Percentiles rank a stretch among this genome's conserved stretches.
phyloP scores from a whole-genome alignment of 23 tunicate genomes.

The Styela clava region DNA sequence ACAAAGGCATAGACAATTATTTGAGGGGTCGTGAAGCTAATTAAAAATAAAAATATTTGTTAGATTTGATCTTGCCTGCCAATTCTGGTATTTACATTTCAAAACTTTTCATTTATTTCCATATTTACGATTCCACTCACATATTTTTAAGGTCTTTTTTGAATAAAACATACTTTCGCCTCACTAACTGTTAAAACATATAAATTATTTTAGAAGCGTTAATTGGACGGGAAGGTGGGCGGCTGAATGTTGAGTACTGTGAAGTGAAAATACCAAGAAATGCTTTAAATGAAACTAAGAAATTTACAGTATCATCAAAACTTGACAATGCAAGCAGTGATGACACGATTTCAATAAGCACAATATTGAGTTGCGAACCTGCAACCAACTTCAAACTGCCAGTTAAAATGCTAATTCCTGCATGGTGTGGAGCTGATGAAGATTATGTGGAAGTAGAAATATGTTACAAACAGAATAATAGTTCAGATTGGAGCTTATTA shows the following conservation, averaged over 20 bases:
- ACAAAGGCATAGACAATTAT: no score
- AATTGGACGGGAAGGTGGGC: background rate
- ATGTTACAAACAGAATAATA: background rate
- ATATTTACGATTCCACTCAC: no score
- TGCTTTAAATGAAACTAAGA: background rate
- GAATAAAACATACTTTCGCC: no score
- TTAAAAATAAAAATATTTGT: no score
- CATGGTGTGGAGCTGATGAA: background rate
- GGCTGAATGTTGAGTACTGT: background rate
- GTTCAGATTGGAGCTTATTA: background rate
- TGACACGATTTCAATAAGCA: background rate
- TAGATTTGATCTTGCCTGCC: no score
- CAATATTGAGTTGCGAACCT: background rate
- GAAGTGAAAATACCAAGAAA: slow-evolving; percentile 5
- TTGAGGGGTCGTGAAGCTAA: no score
- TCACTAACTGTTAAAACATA: no score
- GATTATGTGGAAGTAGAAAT: background rate
- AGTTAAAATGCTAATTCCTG: background rate
- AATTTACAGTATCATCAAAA: background rate
- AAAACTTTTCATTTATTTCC: no score
- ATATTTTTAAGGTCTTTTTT: no score
- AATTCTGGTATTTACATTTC: no score
- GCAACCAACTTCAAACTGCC: slow-evolving; percentile 17
- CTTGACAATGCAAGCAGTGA: background rate
- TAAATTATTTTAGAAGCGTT: slow-evolving; percentile 3